A percentile compares a stretch with the other conserved stretches of the same genome.
Conservation (phyloP, 1,140 invertebrate species). For the Heliconius himera region DNA sequence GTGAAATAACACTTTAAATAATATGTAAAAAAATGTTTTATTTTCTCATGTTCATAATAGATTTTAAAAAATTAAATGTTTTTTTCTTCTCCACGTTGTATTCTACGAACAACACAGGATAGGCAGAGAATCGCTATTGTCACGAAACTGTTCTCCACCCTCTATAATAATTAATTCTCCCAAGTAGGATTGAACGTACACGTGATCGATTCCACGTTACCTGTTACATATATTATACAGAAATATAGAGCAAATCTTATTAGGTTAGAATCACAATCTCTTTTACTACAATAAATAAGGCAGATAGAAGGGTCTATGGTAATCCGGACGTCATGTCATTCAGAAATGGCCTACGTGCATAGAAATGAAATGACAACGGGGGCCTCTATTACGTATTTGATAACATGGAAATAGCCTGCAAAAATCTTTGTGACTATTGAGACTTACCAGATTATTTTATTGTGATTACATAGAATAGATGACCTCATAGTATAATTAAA, state of each 20-base stretch:
- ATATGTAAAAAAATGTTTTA: too few species aligned
- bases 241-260: neutral
- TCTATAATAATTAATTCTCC: too few species aligned
- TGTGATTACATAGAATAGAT: neutral
- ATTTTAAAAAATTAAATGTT: too few species aligned
- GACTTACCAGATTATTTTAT: neutral
- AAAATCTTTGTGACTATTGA: neutral
- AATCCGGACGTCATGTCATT: slow-evolving; percentile 14
- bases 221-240: neutral
- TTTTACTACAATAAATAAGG: slow-evolving; percentile 10
- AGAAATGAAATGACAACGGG: slow-evolving; percentile 10
- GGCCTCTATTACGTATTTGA: slow-evolving; percentile 6
- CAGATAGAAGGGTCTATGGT: slow-evolving; percentile 19
- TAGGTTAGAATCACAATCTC: slow-evolving; percentile 19
- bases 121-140: too few species aligned
- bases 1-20: too few species aligned
- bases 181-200: too few species aligned
- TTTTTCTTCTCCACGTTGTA: too few species aligned
- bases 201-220: too few species aligned
- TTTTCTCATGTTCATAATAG: too few species aligned
- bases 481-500: too few species aligned
- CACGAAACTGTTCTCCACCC: too few species aligned
- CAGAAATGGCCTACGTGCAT: slow-evolving; percentile 15
- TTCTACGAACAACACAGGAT: too few species aligned
- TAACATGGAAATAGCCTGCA: neutral